Evolutionary conservation across 2,797 vertebrate species (phyloP).

Genomic region (Eupleurogrammus muticus): DNA sequence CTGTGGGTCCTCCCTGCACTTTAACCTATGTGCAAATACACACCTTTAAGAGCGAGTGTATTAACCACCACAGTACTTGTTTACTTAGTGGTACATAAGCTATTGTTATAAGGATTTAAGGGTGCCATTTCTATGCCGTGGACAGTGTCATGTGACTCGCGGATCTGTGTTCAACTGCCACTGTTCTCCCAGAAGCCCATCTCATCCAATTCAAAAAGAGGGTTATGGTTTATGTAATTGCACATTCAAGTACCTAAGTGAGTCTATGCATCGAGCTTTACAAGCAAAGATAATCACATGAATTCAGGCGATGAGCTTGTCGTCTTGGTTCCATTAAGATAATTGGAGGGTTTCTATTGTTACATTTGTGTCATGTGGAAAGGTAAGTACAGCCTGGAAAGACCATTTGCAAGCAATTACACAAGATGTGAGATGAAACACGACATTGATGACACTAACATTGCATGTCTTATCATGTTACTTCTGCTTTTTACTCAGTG

Average conservation of each 20-base stretch:
- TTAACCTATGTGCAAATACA: conserved; percentile 54
- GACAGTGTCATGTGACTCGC: conserved; percentile 31
- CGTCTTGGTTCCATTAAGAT: not conserved
- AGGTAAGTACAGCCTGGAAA: not conserved
- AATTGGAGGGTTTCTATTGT: not conserved
- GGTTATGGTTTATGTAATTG: not conserved
- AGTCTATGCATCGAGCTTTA: not conserved
- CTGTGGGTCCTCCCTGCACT: conserved; percentile 37
- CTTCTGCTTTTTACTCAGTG: conserved; percentile 23
- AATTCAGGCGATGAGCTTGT: not conserved
- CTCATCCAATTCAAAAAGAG: conserved; percentile 8
- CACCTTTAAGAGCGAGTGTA: conserved; percentile 13
- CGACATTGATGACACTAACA: not conserved
- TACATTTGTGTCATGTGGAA: not conserved
- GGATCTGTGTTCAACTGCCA: conserved; percentile 12
- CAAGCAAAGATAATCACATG: not conserved
- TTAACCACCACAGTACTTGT: conserved; percentile 8
- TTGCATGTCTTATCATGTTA: conserved; percentile 7
- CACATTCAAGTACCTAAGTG: not conserved
- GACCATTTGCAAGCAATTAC: not conserved
- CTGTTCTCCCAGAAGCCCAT: conserved; percentile 31
- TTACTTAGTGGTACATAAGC: conserved; percentile 9
- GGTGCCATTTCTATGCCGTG: conserved; percentile 34
- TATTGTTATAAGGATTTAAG: conserved; percentile 45
- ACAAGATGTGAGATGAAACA: not conserved